phyloP scores from a whole-genome alignment of 2,113 vertebrate genomes.

The Phylloscopus trochilus region DNA sequence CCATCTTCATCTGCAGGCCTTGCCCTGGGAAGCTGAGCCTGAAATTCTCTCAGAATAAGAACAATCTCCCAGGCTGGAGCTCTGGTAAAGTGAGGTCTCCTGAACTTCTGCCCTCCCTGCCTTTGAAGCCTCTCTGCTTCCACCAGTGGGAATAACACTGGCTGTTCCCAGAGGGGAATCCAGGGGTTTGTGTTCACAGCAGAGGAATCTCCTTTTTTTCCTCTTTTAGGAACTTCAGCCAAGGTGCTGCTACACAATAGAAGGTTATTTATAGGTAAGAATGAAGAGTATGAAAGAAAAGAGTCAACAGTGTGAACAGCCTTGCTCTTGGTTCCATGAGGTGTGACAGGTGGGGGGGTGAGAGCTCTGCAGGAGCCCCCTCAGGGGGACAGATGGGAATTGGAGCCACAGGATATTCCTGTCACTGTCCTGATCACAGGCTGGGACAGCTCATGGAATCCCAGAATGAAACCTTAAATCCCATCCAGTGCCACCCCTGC shows the following conservation, averaged over 20 bases:
- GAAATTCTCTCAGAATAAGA: not conserved
- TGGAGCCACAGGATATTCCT: not conserved
- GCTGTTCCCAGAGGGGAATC: accelerated
- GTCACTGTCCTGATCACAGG: not conserved
- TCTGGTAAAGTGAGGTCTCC: not conserved
- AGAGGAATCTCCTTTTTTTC: not conserved
- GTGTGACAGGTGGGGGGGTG: not conserved
- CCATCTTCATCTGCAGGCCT: not conserved
- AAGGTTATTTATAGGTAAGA: not conserved
- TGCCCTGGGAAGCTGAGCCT: not conserved
- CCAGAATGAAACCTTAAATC: accelerated
- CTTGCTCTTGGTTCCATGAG: not conserved
- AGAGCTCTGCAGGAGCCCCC: not conserved
- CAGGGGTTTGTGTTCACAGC: not conserved
- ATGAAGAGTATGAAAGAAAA: not conserved
- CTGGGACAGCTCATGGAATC: not conserved
- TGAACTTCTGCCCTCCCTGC: not conserved
- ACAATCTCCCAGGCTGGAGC: not conserved
- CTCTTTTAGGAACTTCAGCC: not conserved
- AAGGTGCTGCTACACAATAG: not conserved
- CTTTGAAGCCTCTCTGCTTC: not conserved
- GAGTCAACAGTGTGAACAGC: not conserved
- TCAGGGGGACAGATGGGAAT: not conserved
- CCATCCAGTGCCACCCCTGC: accelerated
- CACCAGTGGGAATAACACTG: not conserved